Evolutionary conservation across 64 coral and sea anemone species (phyloP).

Genomic region (Stylophora pistillata): DNA sequence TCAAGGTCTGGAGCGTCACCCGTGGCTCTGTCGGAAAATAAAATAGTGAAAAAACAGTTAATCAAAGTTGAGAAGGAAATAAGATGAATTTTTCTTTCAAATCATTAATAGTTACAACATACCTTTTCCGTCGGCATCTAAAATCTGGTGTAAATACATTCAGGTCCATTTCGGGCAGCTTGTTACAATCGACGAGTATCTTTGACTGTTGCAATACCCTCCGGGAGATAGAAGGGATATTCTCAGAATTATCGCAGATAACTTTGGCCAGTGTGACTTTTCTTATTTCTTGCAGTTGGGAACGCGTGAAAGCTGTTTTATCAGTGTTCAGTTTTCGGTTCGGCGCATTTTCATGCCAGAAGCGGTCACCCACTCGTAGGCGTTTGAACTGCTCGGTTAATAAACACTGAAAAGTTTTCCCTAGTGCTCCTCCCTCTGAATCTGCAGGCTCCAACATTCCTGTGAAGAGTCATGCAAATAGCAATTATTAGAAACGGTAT

Average conservation of each 20-base stretch:
- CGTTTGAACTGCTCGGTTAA: constrained; percentile 43
- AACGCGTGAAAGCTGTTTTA: constrained; percentile 18
- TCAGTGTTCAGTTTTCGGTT: neutral
- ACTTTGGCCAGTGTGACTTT: constrained; percentile 43
- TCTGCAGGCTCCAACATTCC: neutral
- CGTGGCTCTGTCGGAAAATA: no score
- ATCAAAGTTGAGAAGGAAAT: no score
- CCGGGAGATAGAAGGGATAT: neutral
- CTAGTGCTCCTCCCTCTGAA: constrained; percentile 1
- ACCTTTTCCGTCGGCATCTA: neutral
- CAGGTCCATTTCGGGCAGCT: constrained; percentile 13
- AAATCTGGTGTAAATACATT: neutral
- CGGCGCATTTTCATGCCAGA: constrained; percentile 68
- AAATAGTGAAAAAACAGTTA: no score
- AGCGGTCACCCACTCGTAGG: constrained; percentile 59
- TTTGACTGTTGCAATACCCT: neutral
- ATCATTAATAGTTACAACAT: neutral
- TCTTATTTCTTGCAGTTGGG: constrained; percentile 48
- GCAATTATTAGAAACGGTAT: no score
- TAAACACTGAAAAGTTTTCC: constrained; percentile 42
- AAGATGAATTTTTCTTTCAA: no score
- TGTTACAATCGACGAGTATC: neutral
- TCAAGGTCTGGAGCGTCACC: no score
- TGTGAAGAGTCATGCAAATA: neutral
- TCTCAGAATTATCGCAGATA: constrained; percentile 49